Percentiles rank a stretch among this genome's conserved stretches.
These are phyloP conservation scores for Corapipo altera DNA, from an alignment of 2,113 vertebrate genomes.

Conservation along the genomic window DNA sequence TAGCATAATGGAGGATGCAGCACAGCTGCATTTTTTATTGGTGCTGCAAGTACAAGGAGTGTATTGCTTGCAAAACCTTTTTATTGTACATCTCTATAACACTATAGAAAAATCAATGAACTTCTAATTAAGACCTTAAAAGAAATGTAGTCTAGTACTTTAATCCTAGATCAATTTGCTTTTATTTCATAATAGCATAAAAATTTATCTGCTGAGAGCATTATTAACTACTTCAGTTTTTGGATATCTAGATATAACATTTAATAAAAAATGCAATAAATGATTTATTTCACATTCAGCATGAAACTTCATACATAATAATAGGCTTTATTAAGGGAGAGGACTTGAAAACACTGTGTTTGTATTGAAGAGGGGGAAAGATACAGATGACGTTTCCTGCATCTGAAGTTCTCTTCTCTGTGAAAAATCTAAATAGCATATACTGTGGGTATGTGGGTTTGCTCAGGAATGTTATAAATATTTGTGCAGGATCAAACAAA, in stretches of 20 bases:
- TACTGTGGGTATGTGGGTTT: background rate
- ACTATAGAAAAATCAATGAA: conserved; percentile 41
- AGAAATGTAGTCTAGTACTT: background rate
- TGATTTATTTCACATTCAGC: background rate
- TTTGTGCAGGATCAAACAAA: background rate
- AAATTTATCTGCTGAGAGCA: background rate
- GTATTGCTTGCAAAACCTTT: background rate
- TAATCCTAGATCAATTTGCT: conserved; percentile 26
- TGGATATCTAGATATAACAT: background rate
- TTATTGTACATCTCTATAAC: background rate
- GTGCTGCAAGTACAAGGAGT: background rate
- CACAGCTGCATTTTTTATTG: background rate
- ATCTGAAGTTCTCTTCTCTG: background rate
- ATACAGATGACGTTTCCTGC: background rate
- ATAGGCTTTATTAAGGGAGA: background rate
- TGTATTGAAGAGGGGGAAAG: background rate
- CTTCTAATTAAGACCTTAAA: conserved; percentile 3
- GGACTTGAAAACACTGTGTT: background rate
- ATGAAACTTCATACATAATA: background rate
- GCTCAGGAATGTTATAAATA: background rate
- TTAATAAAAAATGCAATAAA: background rate
- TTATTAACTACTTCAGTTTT: background rate
- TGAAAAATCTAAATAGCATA: background rate
- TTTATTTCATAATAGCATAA: conserved; percentile 18
- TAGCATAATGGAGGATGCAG: background rate